These are phyloP conservation scores for Adrianichthys oophorus DNA, from an alignment of 2,797 vertebrate genomes.

Conservation along the genomic window DNA sequence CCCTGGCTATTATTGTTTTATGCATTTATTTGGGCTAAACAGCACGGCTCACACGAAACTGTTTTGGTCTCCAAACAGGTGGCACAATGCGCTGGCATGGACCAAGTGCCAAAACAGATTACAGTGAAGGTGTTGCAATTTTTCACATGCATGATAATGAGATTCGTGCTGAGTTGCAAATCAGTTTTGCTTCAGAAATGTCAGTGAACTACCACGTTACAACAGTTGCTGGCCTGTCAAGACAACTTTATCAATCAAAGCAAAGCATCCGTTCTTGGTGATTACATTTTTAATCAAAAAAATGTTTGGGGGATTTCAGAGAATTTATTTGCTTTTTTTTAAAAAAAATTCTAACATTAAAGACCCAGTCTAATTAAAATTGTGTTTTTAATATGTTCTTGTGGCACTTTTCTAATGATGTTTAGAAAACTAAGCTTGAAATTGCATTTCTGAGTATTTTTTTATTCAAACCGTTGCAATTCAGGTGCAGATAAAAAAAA, in stretches of 20 bases:
- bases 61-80: slow-evolving; percentile 34
- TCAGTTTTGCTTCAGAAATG: slow-evolving; percentile 55
- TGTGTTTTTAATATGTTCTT: no score
- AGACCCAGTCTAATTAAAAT: no score
- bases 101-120: slow-evolving; percentile 47
- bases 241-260: slow-evolving; percentile 55
- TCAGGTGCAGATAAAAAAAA: no score
- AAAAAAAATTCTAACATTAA: slow-evolving; percentile 20
- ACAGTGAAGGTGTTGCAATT: slow-evolving; percentile 53
- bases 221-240: slow-evolving; percentile 56
- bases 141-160: slow-evolving; percentile 69
- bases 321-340: slow-evolving; percentile 29
- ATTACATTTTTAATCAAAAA: slow-evolving; percentile 25
- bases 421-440: no score
- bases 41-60: slow-evolving; percentile 14
- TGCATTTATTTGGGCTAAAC: slow-evolving; percentile 24
- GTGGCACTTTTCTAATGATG: no score
- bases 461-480: no score
- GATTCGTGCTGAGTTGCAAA: slow-evolving; percentile 62
- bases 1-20: slow-evolving; percentile 16
- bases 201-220: slow-evolving; percentile 34
- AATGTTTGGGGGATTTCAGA: slow-evolving; percentile 19
- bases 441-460: no score
- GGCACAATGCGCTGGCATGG: slow-evolving; percentile 15
- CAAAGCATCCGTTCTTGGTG: slow-evolving; percentile 34